A percentile compares a stretch with the other conserved stretches of the same genome.
phyloP scores from a whole-genome alignment of 2,113 vertebrate species.

The Tichodroma muraria region DNA sequence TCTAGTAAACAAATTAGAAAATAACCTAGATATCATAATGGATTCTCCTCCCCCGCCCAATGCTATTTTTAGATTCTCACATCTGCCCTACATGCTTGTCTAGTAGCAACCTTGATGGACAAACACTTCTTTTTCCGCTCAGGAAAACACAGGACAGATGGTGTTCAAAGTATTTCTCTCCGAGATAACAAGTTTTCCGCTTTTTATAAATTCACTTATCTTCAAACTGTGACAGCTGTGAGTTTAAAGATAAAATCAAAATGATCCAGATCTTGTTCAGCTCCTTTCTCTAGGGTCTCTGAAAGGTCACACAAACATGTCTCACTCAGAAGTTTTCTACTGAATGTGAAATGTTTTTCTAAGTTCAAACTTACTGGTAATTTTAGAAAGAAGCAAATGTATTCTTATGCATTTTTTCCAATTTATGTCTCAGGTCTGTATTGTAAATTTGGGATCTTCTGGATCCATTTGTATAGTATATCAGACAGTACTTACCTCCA shows the following conservation, averaged over 20 bases:
- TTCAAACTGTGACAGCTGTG: slow-evolving; percentile 47
- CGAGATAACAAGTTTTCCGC: slow-evolving; percentile 11
- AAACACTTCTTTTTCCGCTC: neutral
- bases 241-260: slow-evolving; percentile 43
- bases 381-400: neutral
- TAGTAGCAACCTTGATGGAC: slow-evolving; percentile 15
- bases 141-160: slow-evolving; percentile 55
- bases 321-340: neutral
- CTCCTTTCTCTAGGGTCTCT: slow-evolving; percentile 19
- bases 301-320: slow-evolving; percentile 21
- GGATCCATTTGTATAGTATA: neutral
- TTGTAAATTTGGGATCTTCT: neutral
- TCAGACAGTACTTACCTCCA: neutral
- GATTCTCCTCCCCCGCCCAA: neutral
- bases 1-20: slow-evolving; percentile 9
- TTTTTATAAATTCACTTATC: slow-evolving; percentile 52
- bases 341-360: neutral
- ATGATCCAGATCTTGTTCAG: slow-evolving; percentile 43
- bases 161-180: slow-evolving; percentile 30
- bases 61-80: slow-evolving; percentile 28
- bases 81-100: slow-evolving; percentile 38
- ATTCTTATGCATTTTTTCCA: neutral
- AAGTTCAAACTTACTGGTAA: neutral
- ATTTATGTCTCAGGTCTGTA: neutral
- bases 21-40: slow-evolving; percentile 21